Base-by-base conservation (phyloP, 2,888 invertebrate genomes). In the Heliconius sara region DNA sequence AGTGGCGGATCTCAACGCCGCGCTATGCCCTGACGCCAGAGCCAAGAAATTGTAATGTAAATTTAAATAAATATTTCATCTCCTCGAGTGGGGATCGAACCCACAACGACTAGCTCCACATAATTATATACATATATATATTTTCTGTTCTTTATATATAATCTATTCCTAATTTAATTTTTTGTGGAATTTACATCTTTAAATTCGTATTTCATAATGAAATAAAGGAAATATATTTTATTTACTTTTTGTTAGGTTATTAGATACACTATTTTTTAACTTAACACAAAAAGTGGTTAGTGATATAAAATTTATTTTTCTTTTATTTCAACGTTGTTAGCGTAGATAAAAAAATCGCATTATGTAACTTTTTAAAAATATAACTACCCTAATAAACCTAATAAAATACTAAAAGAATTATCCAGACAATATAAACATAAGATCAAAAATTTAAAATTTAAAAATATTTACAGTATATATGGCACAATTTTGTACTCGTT, bases 401-500 rank as follows among this genome's bases (percentile, higher is more conserved):
- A 52, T 52, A 19, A 0, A 52, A 22, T 52, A 52, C 7, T 22
- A 52, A 19, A 52, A 52, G 0, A 47, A 5, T 47, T 47, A 47
- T 47, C 47, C 16, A 47, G 6, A 52, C 7, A 52, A 52, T 52
- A 7, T 52, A 52, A 19, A 7, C 7, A 52, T 52, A 52, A 47
- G 13, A 47, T 47, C 13, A 13, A 43, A 52, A 4, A 52, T 52
- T 19, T 7, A 19, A 19, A 10, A 12, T 60, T 0, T n/a, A n/a
- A 3, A 60, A 16, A 27, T 27, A 27, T 27, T 65, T 27, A 30
- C 34, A 57, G 30, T 57, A 57, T 22, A 1, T 34, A 10, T 34
- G 13, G 34, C 34, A 60, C 7, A 65, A 65, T 75, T 65, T 65
- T 65, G 47, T 65, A 65, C 25, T 65, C 75, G 43, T 43, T 75